Conservation (phyloP, 2,797 vertebrate species). For the Notamacropus eugenii region DNA sequence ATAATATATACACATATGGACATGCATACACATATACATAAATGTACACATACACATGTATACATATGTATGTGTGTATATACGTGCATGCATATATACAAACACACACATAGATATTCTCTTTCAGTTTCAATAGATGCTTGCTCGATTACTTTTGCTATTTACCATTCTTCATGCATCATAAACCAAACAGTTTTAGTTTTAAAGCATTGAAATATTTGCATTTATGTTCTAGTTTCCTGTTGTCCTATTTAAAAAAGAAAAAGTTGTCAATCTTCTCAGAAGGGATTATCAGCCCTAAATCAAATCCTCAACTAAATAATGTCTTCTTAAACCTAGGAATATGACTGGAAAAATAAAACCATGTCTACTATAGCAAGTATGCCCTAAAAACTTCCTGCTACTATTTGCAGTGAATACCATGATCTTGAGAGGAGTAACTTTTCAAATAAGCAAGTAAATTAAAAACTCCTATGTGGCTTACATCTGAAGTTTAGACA, state of each 20-base stretch:
- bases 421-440: background rate
- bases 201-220: conserved; percentile 11
- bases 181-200: conserved; percentile 4
- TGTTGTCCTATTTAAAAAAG: conserved; percentile 28
- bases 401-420: background rate
- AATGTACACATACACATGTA: too few relatives aligned
- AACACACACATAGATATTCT: background rate
- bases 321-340: background rate
- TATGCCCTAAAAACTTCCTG: background rate
- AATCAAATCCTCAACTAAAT: conserved; percentile 1
- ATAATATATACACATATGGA: too few relatives aligned
- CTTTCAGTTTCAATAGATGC: conserved; percentile 18
- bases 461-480: too few relatives aligned
- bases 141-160: background rate
- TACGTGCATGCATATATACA: too few relatives aligned
- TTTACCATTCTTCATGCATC: background rate
- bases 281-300: background rate
- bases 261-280: conserved; percentile 22
- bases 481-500: too few relatives aligned
- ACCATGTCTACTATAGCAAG: background rate
- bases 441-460: background rate
- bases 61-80: too few relatives aligned
- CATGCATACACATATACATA: too few relatives aligned
- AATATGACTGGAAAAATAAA: background rate
- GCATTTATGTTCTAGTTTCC: conserved; percentile 17